phyloP scores from a whole-genome alignment of 2,797 vertebrate genomes.

The Manis crassicaudata region DNA sequence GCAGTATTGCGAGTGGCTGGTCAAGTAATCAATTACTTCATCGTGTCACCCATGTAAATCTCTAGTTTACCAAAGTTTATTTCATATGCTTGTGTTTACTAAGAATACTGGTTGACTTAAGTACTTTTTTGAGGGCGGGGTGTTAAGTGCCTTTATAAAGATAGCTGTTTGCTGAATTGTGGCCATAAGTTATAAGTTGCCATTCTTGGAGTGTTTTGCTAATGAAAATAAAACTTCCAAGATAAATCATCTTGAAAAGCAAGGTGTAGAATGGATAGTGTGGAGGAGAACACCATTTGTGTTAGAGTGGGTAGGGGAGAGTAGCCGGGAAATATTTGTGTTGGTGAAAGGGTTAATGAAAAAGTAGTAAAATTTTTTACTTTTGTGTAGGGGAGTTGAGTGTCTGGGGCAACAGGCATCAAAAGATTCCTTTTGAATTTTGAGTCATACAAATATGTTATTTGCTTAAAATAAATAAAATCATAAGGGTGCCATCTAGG shows the following conservation, averaged over 20 bases:
- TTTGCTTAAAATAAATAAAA: constrained; percentile 22
- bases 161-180: constrained; percentile 46
- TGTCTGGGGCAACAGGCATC: neutral
- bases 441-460: constrained; percentile 4
- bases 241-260: constrained; percentile 29
- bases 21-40: constrained; percentile 31
- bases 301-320: neutral
- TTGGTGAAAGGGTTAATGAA: constrained; percentile 26
- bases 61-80: constrained; percentile 35
- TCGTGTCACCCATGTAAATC: neutral
- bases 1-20: constrained; percentile 28
- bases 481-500: neutral
- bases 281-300: neutral
- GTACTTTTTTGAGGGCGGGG: neutral
- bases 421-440: constrained; percentile 36
- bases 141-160: constrained; percentile 31
- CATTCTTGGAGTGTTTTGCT: constrained; percentile 28
- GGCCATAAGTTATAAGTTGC: neutral
- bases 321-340: neutral
- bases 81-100: constrained; percentile 7
- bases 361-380: neutral
- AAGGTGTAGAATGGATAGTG: neutral
- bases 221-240: constrained; percentile 36
- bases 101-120: constrained; percentile 37
- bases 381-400: neutral